These are phyloP conservation scores for Gallinago stenura DNA, from an alignment of 2,797 vertebrate species.

Conservation along the genomic window DNA sequence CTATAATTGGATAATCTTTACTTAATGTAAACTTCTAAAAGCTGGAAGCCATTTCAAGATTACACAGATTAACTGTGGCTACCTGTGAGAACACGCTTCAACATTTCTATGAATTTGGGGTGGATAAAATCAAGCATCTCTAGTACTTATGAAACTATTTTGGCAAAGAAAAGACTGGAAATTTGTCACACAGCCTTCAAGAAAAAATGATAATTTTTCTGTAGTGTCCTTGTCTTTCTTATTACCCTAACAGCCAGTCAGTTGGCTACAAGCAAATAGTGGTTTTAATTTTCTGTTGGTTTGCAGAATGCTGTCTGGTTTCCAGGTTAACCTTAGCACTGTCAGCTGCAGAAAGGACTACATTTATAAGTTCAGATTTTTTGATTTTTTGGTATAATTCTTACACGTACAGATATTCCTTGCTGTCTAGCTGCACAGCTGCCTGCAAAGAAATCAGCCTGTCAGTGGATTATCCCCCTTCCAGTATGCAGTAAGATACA, in stretches of 20 bases:
- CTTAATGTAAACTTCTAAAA: constrained; percentile 73
- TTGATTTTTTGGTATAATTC: not conserved
- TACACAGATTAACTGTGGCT: constrained; percentile 47
- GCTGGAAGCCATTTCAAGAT: constrained; percentile 68
- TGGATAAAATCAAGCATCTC: constrained; percentile 51
- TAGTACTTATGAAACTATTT: constrained; percentile 60
- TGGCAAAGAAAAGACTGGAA: constrained; percentile 45
- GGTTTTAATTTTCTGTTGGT: not conserved
- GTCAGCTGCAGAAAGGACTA: constrained; percentile 12
- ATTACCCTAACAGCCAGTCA: not conserved
- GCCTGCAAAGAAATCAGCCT: constrained; percentile 1
- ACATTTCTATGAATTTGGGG: constrained; percentile 22
- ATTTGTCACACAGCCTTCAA: constrained; percentile 35
- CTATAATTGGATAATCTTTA: constrained; percentile 72
- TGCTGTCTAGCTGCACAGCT: not conserved
- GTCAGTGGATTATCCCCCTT: not conserved
- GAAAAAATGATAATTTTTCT: constrained; percentile 5
- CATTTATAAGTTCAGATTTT: not conserved
- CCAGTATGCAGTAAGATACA: not conserved
- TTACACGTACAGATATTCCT: not conserved
- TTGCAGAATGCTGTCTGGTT: not conserved
- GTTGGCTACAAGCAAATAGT: not conserved
- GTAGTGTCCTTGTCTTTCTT: not conserved
- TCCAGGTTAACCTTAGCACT: not conserved
- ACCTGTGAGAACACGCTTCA: constrained; percentile 65